A percentile compares a stretch with the other conserved stretches of the same genome.
Evolutionary conservation across 1,140 invertebrate genomes (phyloP).

Genomic region (Bombus superbus): DNA sequence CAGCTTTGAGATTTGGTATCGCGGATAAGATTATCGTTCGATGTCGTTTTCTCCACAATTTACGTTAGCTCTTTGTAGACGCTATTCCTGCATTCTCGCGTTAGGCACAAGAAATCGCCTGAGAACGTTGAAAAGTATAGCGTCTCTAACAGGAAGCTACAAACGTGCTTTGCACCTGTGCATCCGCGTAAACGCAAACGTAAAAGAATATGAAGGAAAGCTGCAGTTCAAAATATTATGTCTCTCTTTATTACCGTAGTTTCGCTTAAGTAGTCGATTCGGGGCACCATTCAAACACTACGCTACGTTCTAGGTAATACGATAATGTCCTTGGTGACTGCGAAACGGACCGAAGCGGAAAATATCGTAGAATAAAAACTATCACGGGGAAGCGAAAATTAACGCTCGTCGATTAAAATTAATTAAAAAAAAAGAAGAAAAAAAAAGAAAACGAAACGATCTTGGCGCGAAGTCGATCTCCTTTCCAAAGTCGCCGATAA

Average conservation of each 20-base stretch:
- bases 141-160: not conserved
- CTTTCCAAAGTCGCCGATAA: too few relatives aligned
- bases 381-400: not conserved
- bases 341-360: not conserved
- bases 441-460: too few relatives aligned
- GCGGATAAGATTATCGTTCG: too few relatives aligned
- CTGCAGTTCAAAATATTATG: not conserved
- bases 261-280: not conserved
- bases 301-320: too few relatives aligned
- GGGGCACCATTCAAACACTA: not conserved
- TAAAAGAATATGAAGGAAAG: not conserved
- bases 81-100: too few relatives aligned
- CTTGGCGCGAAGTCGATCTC: too few relatives aligned
- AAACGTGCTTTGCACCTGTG: not conserved
- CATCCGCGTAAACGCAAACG: not conserved
- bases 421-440: not conserved
- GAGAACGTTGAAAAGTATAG: not conserved
- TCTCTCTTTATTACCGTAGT: not conserved
- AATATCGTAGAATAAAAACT: not conserved
- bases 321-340: not conserved
- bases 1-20: too few relatives aligned
- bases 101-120: not conserved
- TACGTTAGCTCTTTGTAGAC: too few relatives aligned
- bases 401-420: not conserved
- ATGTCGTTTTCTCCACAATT: too few relatives aligned